A percentile compares a stretch with the other conserved stretches of the same genome.
Conservation (phyloP, 2,888 invertebrate genomes). For the Agriopis marginaria region DNA sequence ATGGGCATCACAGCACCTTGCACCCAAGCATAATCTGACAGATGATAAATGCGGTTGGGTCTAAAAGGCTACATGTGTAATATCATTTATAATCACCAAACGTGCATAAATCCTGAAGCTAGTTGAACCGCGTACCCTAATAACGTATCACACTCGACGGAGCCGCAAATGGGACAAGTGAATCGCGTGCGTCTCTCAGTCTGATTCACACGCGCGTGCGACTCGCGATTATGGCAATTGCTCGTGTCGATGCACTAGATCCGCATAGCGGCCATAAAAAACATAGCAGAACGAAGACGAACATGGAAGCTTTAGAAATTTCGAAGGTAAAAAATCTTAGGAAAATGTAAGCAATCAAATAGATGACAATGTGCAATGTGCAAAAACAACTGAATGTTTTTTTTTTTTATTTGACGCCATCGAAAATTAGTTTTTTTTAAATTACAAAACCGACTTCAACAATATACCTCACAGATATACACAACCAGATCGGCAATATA, state of each 20-base stretch:
- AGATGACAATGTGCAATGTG: neutral
- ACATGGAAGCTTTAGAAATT: conserved; percentile 13
- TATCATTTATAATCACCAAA: neutral
- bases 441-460: too few relatives aligned
- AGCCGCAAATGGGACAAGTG: conserved; percentile 46
- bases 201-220: conserved; percentile 73
- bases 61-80: too few relatives aligned
- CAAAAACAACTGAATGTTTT: too few relatives aligned
- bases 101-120: conserved; percentile 2
- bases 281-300: conserved; percentile 42
- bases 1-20: too few relatives aligned
- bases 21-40: too few relatives aligned
- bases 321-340: neutral
- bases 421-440: too few relatives aligned
- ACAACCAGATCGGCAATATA: too few relatives aligned
- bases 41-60: too few relatives aligned
- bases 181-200: conserved; percentile 73
- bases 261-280: conserved; percentile 62
- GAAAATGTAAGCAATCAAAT: too few relatives aligned
- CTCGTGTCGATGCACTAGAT: conserved; percentile 58
- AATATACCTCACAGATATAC: too few relatives aligned
- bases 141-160: conserved; percentile 29
- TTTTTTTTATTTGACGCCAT: too few relatives aligned
- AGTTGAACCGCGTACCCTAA: conserved; percentile 16
- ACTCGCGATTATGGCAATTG: conserved; percentile 45